Evolutionary conservation across 2,797 vertebrate genomes (phyloP).

Genomic region (Tapera naevia): DNA sequence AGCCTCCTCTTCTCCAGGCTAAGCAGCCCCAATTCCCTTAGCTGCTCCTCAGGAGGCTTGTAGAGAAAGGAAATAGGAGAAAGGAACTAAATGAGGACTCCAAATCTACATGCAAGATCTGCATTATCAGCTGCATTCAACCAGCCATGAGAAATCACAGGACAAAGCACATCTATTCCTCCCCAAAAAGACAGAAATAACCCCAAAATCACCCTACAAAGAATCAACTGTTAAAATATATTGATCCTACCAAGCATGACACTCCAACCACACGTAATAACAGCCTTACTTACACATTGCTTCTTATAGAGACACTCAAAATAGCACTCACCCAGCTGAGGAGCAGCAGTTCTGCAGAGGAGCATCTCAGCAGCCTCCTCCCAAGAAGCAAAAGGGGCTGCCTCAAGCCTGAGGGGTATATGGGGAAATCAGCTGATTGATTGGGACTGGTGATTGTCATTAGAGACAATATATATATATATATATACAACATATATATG

Average conservation of each 20-base stretch:
- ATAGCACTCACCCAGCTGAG: background rate
- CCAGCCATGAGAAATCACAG: background rate
- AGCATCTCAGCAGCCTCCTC: background rate
- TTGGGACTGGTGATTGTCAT: background rate
- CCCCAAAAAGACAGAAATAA: background rate
- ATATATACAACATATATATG: too few relatives aligned
- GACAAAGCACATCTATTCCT: background rate
- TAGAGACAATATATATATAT: background rate
- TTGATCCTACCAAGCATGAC: background rate
- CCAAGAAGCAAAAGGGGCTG: accelerated
- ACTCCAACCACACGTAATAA: background rate
- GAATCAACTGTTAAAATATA: background rate
- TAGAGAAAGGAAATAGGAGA: background rate
- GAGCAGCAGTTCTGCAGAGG: accelerated
- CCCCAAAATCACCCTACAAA: background rate
- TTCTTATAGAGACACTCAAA: background rate
- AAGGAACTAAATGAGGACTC: background rate
- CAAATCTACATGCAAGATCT: background rate
- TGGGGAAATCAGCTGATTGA: background rate
- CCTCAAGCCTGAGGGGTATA: accelerated
- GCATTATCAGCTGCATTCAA: background rate
- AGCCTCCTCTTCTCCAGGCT: too few relatives aligned
- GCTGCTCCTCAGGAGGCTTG: too few relatives aligned
- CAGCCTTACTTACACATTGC: background rate
- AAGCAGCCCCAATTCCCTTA: too few relatives aligned